phyloP scores from a whole-genome alignment of 2,113 vertebrate species.

The Tachysurus vachellii region DNA sequence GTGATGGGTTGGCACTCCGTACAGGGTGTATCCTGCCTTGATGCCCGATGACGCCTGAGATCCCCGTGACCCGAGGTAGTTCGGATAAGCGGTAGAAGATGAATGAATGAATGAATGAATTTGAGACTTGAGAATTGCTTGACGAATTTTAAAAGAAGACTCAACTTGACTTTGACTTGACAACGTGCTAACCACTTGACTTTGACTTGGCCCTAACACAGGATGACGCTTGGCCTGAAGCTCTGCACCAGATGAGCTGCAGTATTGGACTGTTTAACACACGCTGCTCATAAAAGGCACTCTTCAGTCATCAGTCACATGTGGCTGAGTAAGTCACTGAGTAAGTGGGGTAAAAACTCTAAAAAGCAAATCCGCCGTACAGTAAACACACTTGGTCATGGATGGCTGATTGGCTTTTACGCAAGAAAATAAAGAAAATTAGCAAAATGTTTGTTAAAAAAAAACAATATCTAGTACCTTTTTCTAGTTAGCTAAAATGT shows the following conservation, averaged over 20 bases:
- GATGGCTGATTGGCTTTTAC: background rate
- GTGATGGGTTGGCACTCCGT: too few species aligned
- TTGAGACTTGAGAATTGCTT: too few species aligned
- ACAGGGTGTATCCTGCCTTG: too few species aligned
- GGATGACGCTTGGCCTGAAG: background rate
- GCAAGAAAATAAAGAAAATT: background rate
- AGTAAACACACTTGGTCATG: background rate
- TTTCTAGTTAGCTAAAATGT: background rate
- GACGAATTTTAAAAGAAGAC: too few species aligned
- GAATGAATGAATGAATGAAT: too few species aligned
- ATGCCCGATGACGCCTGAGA: too few species aligned
- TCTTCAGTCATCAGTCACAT: background rate
- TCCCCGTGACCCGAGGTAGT: too few species aligned
- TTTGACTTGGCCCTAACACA: too few species aligned
- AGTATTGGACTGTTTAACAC: background rate
- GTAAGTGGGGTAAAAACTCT: too few species aligned
- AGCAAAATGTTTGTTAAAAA: background rate
- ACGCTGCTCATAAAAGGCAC: background rate
- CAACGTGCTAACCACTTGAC: too few species aligned
- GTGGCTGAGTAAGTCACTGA: background rate
- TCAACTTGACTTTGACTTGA: too few species aligned
- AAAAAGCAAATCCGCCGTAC: background rate
- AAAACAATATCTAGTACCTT: background rate
- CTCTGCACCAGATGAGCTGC: background rate
- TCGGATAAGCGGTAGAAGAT: too few species aligned